Base-by-base conservation (phyloP, 2,797 vertebrate genomes). In the Eulemur albifrons region DNA sequence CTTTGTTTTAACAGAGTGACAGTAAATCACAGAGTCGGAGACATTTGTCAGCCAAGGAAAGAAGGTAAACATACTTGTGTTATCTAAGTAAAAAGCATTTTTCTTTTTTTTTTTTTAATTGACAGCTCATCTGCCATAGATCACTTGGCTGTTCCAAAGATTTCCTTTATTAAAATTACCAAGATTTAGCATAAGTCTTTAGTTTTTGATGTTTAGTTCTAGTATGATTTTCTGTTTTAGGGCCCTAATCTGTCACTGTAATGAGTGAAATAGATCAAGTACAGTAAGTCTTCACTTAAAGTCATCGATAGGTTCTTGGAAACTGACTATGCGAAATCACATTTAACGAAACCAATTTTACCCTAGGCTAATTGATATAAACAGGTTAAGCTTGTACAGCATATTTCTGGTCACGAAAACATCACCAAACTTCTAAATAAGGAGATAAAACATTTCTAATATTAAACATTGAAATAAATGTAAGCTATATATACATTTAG, bases 41-140 rank as follows among this genome's bases (percentile, higher is more conserved):
- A 97, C 99, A 99, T 96, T 98, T 99, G 97, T 99, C 99, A 48
- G 99, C 99, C 96, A 99, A 99, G 97, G 99, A 99, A 98, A 99
- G 99, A 97, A 99, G 99, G 99, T 99, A 97, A 98, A 99, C 96
- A 27, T 35, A 83, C 38, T 94, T 88, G 75, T 89, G 38, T 93
- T 79, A 65, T 35, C 27, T 94, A 73, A 82, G 18, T 83, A 43
- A 89, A 96, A 95, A 90, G 38, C 45, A 70, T 61, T 57, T 25
- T 18, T 48, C 20, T 72, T 18, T 25, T 14, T 48, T 38, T n/a
- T 11, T 90, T 81, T 94, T 89, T 65, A 52, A 82, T 50, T 75
- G 13, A 67, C 48, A 92, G 0, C 70, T 91, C 23, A 65, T 25
- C 88, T 94, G 32, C 45, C 32, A 94, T 45, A 88, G 25, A 50